These are phyloP conservation scores for Toxonevra muliebris DNA, from an alignment of 2,888 invertebrate genomes.

Conservation along the genomic window DNA sequence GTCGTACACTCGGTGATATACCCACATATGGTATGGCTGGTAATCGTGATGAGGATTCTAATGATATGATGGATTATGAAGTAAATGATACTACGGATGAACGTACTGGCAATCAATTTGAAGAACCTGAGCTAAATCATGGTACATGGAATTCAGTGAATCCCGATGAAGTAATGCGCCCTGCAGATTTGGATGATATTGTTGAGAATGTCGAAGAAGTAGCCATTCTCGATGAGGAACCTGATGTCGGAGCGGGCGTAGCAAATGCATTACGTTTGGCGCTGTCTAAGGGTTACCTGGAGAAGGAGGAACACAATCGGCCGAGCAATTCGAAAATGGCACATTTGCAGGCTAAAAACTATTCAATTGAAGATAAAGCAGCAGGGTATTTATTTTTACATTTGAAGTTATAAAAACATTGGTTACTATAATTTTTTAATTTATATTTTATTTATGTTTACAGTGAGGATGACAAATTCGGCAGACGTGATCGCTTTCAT, in stretches of 20 bases:
- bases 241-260: slow-evolving; percentile 89
- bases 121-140: slow-evolving; percentile 68
- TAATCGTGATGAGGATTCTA: slow-evolving; percentile 84
- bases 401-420: not conserved
- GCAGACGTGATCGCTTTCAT: slow-evolving; percentile 76
- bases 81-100: slow-evolving; percentile 61
- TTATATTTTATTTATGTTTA: slow-evolving; percentile 26
- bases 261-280: slow-evolving; percentile 91
- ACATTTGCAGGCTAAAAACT: slow-evolving; percentile 81
- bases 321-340: slow-evolving; percentile 77
- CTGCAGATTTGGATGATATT: slow-evolving; percentile 66
- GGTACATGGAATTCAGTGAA: slow-evolving; percentile 89
- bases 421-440: not conserved
- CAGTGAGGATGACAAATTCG: slow-evolving; percentile 84
- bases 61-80: slow-evolving; percentile 68
- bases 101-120: slow-evolving; percentile 43
- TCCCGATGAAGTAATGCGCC: slow-evolving; percentile 65
- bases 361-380: slow-evolving; percentile 81
- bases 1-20: slow-evolving; percentile 93
- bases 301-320: slow-evolving; percentile 80
- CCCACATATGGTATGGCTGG: slow-evolving; percentile 93
- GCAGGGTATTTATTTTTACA: slow-evolving; percentile 67
- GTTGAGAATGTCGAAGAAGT: slow-evolving; percentile 63
- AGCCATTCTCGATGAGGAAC: slow-evolving; percentile 84
- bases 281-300: slow-evolving; percentile 92